Base-by-base conservation (phyloP, 2,113 vertebrate species). In the Paedocypris sp. region DNA sequence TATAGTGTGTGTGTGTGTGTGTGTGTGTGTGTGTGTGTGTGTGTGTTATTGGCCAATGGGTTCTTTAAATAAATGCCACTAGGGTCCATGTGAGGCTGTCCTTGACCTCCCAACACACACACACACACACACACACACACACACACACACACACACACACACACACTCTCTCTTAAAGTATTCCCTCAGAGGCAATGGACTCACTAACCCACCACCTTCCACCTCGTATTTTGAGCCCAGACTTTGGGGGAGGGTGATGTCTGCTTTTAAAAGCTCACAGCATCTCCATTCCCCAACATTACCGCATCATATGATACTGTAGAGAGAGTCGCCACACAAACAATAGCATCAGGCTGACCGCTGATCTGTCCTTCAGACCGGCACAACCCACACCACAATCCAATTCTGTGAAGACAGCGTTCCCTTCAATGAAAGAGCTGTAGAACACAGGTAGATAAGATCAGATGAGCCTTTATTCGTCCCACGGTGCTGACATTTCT, bases 31-130 rank as follows among this genome's bases (percentile, higher is more conserved):
- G 39, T 25, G 47, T 39, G 60, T 26, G 57, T 48, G 39, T 6
- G 15, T 57, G 39, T 41, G 20, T 16, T n/a, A 36, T n/a, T 57
- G 71, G 67, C 77, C 71, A 75, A 77, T 75, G 73, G 69, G 74
- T 75, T 76, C 76, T 78, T 83, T 86, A 84, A 81, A 85, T 83
- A 85, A 82, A 83, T 62, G 73, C 76, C 79, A 74, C 82, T 72
- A 78, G 80, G 79, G 80, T 79, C 74, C 74, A 67, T 72, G 62
- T 64, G 76, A 73, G 75, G 61, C 66, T 73, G 81, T 83, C 84
- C 83, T 84, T 85, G 80, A 83, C 80, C 80, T 78, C 59, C 13
- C 15, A 52, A 46, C 49, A 63, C 61, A 46, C 60, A 52, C 60
- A 62, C 47, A 51, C 36, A 42, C 59, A n/a, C n/a, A 46, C 49